Conservation (phyloP, 1,140 invertebrate genomes). For the Ceratoteleas bidentatus region DNA sequence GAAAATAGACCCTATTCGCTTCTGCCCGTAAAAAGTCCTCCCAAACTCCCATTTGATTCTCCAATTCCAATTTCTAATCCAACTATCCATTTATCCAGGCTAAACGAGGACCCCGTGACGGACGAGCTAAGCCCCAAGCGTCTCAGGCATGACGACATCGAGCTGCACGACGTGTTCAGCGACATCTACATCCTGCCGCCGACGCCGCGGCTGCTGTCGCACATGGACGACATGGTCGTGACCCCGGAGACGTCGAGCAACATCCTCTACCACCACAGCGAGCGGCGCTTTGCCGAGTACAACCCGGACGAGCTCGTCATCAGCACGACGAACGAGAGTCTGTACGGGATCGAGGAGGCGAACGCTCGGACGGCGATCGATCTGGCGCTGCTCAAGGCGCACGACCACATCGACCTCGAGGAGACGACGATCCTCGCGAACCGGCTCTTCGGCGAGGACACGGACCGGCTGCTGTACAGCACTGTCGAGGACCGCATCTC, state of each 20-base stretch:
- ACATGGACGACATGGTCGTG: conserved; percentile 82
- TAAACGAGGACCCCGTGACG: conserved; percentile 74
- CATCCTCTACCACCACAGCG: conserved; percentile 51
- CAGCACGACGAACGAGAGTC: conserved; percentile 56
- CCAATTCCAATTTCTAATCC: too few species aligned
- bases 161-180: conserved; percentile 79
- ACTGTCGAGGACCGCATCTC: conserved; percentile 49
- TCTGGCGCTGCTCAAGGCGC: conserved; percentile 52
- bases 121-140: conserved; percentile 73
- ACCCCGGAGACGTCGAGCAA: conserved; percentile 62
- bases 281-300: conserved; percentile 66
- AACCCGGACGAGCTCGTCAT: conserved; percentile 38
- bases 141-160: conserved; percentile 77
- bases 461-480: conserved; percentile 49
- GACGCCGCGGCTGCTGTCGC: conserved; percentile 85
- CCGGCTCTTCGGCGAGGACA: conserved; percentile 77
- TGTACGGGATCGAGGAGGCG: conserved; percentile 67
- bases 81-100: conserved; percentile 55
- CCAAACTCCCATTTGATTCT: too few species aligned
- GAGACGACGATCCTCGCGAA: conserved; percentile 75
- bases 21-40: too few species aligned
- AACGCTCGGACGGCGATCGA: conserved; percentile 63
- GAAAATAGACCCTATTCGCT: too few species aligned
- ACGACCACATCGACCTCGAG: conserved; percentile 66
- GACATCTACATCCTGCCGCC: conserved; percentile 87